These are phyloP conservation scores for Apus apus DNA, from an alignment of 2,113 vertebrate species.

Conservation along the genomic window DNA sequence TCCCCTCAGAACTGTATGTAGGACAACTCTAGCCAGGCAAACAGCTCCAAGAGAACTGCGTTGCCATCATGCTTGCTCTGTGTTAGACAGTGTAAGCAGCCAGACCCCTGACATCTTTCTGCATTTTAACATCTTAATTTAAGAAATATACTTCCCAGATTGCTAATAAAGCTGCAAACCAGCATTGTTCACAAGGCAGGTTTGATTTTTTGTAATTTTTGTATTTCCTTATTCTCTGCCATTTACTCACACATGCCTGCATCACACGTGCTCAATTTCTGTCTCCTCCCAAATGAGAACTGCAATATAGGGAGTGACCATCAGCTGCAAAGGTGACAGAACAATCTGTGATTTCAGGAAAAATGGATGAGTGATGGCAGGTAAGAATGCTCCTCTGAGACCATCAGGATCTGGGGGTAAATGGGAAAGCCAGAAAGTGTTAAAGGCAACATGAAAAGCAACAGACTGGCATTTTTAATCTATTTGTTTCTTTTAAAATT, in stretches of 20 bases:
- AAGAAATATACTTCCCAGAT: neutral
- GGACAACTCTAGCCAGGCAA: neutral
- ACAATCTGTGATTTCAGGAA: neutral
- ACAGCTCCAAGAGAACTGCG: rapidly evolving
- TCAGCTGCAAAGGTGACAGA: neutral
- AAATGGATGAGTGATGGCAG: neutral
- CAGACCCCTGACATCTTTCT: neutral
- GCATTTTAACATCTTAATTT: neutral
- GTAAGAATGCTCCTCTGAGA: neutral
- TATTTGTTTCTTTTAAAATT: neutral
- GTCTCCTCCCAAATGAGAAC: neutral
- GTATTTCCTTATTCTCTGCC: neutral
- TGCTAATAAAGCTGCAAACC: neutral
- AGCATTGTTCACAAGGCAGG: neutral
- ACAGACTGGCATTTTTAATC: neutral
- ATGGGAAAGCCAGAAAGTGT: neutral
- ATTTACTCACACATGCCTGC: neutral
- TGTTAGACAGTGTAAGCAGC: neutral
- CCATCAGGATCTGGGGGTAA: neutral
- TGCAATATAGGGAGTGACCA: neutral
- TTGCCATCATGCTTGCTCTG: neutral
- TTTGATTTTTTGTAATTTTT: too few relatives aligned
- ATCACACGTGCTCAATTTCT: neutral
- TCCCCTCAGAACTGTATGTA: neutral
- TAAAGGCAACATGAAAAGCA: neutral